These are phyloP conservation scores for Pavo muticus DNA, from an alignment of 2,113 vertebrate genomes.

Conservation along the genomic window DNA sequence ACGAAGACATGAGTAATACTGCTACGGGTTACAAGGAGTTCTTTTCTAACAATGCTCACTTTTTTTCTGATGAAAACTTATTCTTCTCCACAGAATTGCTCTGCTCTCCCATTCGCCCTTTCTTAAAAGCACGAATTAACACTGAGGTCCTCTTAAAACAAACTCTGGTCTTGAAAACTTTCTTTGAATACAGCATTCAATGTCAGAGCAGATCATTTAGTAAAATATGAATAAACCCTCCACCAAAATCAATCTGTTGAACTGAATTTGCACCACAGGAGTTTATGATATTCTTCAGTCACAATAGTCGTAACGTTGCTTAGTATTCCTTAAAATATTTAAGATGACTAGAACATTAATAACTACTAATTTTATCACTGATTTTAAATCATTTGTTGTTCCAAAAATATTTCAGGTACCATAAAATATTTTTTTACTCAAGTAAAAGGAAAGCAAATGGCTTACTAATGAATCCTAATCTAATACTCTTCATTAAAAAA, in stretches of 20 bases:
- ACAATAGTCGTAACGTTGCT: neutral
- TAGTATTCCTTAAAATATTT: neutral
- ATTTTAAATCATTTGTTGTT: neutral
- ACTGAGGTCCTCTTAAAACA: neutral
- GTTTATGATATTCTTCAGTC: neutral
- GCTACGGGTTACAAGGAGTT: neutral
- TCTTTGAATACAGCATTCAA: neutral
- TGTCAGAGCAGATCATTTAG: neutral
- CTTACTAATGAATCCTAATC: neutral
- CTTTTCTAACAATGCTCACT: neutral
- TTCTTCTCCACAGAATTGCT: neutral
- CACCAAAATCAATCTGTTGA: neutral
- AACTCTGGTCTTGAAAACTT: neutral
- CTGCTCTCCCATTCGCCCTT: neutral
- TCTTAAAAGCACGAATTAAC: neutral
- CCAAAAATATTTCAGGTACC: neutral
- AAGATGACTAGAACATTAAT: neutral
- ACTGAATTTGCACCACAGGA: neutral
- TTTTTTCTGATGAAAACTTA: neutral
- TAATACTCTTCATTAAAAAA: neutral
- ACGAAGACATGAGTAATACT: neutral
- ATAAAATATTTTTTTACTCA: neutral
- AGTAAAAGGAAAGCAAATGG: neutral
- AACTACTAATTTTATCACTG: neutral
- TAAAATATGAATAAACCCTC: conserved; percentile 10